These are phyloP conservation scores for Spodoptera littoralis DNA, from an alignment of 2,888 invertebrate genomes.

Conservation along the genomic window DNA sequence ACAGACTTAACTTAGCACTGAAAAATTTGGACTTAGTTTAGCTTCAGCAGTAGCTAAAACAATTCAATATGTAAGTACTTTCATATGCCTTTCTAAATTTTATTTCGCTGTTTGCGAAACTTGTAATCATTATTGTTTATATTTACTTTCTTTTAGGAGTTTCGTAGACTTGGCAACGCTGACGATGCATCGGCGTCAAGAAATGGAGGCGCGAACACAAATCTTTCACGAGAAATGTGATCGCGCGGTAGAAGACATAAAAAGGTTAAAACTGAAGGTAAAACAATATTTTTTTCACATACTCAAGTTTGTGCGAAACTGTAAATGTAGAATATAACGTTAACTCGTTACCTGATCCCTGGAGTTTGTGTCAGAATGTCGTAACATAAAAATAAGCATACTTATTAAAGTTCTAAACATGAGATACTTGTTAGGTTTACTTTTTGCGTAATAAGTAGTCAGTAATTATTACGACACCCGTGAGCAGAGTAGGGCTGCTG, in stretches of 20 bases:
- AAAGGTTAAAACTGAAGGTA: slow-evolving; percentile 80
- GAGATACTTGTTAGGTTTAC: too few relatives aligned
- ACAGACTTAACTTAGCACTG: not conserved
- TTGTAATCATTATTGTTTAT: slow-evolving; percentile 10
- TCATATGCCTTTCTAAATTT: slow-evolving; percentile 52
- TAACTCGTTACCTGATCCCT: not conserved
- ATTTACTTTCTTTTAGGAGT: slow-evolving; percentile 72
- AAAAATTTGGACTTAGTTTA: not conserved
- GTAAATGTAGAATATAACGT: not conserved
- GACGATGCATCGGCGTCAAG: slow-evolving; percentile 78
- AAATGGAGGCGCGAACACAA: slow-evolving; percentile 77
- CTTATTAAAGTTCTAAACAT: too few relatives aligned
- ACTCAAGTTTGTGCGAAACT: slow-evolving; percentile 12
- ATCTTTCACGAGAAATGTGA: slow-evolving; percentile 78
- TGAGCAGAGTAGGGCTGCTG: too few relatives aligned
- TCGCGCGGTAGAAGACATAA: slow-evolving; percentile 72
- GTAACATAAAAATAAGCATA: too few relatives aligned
- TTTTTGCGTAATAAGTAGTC: too few relatives aligned
- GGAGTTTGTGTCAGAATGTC: too few relatives aligned
- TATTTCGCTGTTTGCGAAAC: slow-evolving; percentile 36
- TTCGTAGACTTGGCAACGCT: slow-evolving; percentile 79
- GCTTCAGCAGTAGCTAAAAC: slow-evolving; percentile 4
- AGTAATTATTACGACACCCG: too few relatives aligned
- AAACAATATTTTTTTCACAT: slow-evolving; percentile 7
- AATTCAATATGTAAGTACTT: slow-evolving; percentile 61